Conservation (phyloP, 1,140 invertebrate species). For the Parasteatoda tepidariorum region DNA sequence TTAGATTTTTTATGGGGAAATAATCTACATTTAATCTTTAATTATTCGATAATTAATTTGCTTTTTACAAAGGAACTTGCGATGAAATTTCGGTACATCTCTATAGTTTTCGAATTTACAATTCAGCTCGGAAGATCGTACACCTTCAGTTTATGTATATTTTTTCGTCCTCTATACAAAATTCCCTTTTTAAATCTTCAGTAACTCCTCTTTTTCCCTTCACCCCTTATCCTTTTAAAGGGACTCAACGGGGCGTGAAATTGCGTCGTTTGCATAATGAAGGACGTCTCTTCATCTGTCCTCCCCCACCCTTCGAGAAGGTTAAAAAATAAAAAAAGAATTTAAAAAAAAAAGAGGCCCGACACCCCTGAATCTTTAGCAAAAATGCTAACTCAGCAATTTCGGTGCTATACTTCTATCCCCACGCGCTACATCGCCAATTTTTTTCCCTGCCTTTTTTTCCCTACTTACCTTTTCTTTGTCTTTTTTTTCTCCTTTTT, state of each 20-base stretch:
- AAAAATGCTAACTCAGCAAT: slow-evolving; percentile 52
- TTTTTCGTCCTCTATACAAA: background rate
- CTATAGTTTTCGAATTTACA: background rate
- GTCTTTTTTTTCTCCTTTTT: background rate
- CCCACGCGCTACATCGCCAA: background rate
- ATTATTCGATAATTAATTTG: slow-evolving; percentile 55
- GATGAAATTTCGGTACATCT: background rate
- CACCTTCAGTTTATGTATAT: background rate
- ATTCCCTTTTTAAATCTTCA: slow-evolving; percentile 55
- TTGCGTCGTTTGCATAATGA: slow-evolving; percentile 61
- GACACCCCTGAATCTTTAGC: slow-evolving; percentile 28
- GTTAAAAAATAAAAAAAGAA: slow-evolving; percentile 8
- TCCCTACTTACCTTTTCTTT: background rate
- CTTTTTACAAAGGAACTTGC: slow-evolving; percentile 20
- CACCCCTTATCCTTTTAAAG: slow-evolving; percentile 30
- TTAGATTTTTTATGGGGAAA: too few species aligned
- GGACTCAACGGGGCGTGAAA: slow-evolving; percentile 57
- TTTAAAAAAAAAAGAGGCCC: too few species aligned
- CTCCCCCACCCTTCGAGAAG: background rate
- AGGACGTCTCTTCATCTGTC: slow-evolving; percentile 51
- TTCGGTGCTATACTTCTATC: background rate
- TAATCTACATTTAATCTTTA: slow-evolving; percentile 48
- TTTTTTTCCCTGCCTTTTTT: too few species aligned
- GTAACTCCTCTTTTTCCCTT: slow-evolving; percentile 8
- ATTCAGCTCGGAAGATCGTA: background rate